A percentile compares a stretch with the other conserved stretches of the same genome.
Evolutionary conservation across 1,140 invertebrate genomes (phyloP).

Genomic region (Meloidogyne chitwoodi): DNA sequence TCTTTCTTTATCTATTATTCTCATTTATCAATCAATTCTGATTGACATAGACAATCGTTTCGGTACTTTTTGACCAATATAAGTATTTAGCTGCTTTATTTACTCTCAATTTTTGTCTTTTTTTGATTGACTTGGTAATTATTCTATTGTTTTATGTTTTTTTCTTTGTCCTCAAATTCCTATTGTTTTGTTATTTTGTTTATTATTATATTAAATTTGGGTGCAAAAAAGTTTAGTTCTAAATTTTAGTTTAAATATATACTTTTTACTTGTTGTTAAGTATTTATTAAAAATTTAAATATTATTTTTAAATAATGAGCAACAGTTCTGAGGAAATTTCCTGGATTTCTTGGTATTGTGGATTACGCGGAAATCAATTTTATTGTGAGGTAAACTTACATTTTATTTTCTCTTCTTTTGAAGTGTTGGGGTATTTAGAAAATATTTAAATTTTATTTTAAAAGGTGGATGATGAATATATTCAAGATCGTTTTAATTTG

Average conservation of each 20-base stretch:
- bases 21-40: not conserved
- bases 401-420: too few relatives aligned
- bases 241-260: not conserved
- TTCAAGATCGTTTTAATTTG: constrained; percentile 99
- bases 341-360: constrained; percentile 99
- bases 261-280: not conserved
- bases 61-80: not conserved
- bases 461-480: constrained; percentile 98
- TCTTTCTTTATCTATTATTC: not conserved
- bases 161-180: not conserved
- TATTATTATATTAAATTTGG: not conserved
- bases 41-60: not conserved
- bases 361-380: constrained; percentile 95
- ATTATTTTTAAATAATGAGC: constrained; percentile 66
- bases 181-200: not conserved
- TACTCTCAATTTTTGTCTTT: not conserved
- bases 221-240: not conserved
- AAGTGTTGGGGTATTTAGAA: too few relatives aligned
- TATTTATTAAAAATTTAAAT: not conserved
- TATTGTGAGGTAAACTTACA: constrained; percentile 95
- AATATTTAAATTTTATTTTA: constrained; percentile 58
- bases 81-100: not conserved
- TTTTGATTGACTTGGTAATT: not conserved
- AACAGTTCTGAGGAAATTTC: constrained; percentile 99
- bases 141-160: not conserved